Evolutionary conservation across 2,888 invertebrate genomes (phyloP).

Genomic region (Mythimna loreyi): DNA sequence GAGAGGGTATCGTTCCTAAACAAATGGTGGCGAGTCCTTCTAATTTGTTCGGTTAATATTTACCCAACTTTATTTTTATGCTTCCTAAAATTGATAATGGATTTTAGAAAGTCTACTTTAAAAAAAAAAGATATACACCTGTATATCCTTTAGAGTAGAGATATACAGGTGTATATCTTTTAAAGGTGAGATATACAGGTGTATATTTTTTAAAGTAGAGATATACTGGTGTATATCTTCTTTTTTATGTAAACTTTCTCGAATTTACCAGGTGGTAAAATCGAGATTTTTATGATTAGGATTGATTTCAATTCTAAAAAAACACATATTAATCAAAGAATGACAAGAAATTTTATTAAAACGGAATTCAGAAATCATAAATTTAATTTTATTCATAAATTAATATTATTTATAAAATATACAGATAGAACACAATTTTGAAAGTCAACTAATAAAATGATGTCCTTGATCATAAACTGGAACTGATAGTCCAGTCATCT

Average conservation of each 20-base stretch:
- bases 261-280: too few species aligned
- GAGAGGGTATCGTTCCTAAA: constrained; percentile 55
- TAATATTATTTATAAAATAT: neutral
- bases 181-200: too few species aligned
- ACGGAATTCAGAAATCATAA: neutral
- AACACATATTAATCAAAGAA: neutral
- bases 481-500: constrained; percentile 22
- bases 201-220: too few species aligned
- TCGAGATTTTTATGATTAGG: neutral
- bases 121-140: constrained; percentile 15
- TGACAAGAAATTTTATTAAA: constrained; percentile 9
- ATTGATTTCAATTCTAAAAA: neutral
- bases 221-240: too few species aligned
- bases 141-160: too few species aligned
- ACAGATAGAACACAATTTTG: neutral
- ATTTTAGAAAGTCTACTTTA: constrained; percentile 52
- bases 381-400: constrained; percentile 5
- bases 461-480: constrained; percentile 19
- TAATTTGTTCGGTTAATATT: constrained; percentile 81
- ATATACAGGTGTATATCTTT: too few species aligned
- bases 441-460: constrained; percentile 3
- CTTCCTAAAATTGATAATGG: constrained; percentile 63
- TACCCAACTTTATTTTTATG: constrained; percentile 71
- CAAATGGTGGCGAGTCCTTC: constrained; percentile 65
- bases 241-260: too few species aligned